These are phyloP conservation scores for Drosophila melanosoma DNA, from an alignment of 2,888 invertebrate genomes.

Conservation along the genomic window DNA sequence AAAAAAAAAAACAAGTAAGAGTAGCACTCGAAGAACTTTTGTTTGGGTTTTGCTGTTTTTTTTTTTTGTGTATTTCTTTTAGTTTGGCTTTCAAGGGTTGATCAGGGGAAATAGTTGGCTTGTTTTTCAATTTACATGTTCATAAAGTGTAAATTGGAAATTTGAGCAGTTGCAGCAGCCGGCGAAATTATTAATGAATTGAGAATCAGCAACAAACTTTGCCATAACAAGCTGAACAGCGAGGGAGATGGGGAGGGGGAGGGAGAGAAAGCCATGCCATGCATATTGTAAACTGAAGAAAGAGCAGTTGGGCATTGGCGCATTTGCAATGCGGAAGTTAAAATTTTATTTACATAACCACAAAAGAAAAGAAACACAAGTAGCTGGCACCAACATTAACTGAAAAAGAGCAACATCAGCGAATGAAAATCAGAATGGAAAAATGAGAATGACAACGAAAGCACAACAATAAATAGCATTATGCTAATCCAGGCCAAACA, in stretches of 20 bases:
- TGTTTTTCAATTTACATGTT: conserved; percentile 70
- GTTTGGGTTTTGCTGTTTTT: background rate
- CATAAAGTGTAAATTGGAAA: conserved; percentile 72
- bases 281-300: conserved; percentile 40
- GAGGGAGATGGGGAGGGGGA: background rate
- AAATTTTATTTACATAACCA: conserved; percentile 72
- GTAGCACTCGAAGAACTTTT: conserved; percentile 27
- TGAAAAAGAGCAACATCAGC: conserved; percentile 49
- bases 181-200: conserved; percentile 76
- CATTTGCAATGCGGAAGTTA: conserved; percentile 65
- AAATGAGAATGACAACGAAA: conserved; percentile 68
- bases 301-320: conserved; percentile 48
- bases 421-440: conserved; percentile 2
- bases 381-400: conserved; percentile 70
- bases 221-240: conserved; percentile 34
- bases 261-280: conserved; percentile 13
- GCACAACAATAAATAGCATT: conserved; percentile 81
- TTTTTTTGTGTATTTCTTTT: background rate
- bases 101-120: conserved; percentile 26
- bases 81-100: background rate
- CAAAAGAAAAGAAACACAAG: conserved; percentile 68
- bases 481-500: conserved; percentile 81
- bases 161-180: conserved; percentile 49
- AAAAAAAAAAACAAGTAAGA: conserved; percentile 12
- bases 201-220: conserved; percentile 70